These are phyloP conservation scores for Ophion ventricosus DNA, from an alignment of 2,888 invertebrate species.

Conservation along the genomic window DNA sequence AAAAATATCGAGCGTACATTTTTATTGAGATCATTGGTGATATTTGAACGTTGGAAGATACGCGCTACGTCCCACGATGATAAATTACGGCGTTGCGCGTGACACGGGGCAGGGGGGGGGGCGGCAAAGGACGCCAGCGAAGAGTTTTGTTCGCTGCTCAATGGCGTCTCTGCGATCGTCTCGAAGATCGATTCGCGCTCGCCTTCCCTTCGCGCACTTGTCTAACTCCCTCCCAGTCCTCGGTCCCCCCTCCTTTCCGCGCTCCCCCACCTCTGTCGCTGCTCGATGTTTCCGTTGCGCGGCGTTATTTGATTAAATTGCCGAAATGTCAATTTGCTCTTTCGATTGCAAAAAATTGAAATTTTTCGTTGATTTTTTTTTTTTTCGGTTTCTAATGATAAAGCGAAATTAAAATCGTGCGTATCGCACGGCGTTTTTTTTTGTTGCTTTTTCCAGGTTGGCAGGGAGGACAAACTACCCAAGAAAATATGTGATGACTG, in stretches of 20 bases:
- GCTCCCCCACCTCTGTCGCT: background rate
- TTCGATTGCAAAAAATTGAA: background rate
- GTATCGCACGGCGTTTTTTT: background rate
- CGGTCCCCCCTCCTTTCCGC: constrained; percentile 7
- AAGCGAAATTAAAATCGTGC: constrained; percentile 30
- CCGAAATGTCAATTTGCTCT: background rate
- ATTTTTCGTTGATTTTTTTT: background rate
- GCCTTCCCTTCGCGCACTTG: constrained; percentile 29
- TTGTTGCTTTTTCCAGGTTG: constrained; percentile 84
- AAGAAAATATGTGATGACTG: constrained; percentile 90
- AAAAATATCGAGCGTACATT: constrained; percentile 10
- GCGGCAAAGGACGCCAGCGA: constrained; percentile 7
- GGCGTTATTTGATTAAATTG: background rate
- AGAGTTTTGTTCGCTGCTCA: constrained; percentile 54
- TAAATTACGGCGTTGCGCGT: constrained; percentile 30
- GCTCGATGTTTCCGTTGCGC: background rate
- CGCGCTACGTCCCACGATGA: constrained; percentile 20
- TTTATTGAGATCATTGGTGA: constrained; percentile 2
- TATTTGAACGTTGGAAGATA: constrained; percentile 1
- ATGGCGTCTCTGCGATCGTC: constrained; percentile 59
- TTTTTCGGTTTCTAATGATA: background rate
- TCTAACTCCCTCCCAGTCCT: background rate
- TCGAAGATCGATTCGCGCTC: constrained; percentile 54
- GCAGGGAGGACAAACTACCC: constrained; percentile 88
- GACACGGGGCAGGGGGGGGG: background rate